These are phyloP conservation scores for Apodemus agrarius DNA, from an alignment of 2,797 vertebrate genomes.

Conservation along the genomic window DNA sequence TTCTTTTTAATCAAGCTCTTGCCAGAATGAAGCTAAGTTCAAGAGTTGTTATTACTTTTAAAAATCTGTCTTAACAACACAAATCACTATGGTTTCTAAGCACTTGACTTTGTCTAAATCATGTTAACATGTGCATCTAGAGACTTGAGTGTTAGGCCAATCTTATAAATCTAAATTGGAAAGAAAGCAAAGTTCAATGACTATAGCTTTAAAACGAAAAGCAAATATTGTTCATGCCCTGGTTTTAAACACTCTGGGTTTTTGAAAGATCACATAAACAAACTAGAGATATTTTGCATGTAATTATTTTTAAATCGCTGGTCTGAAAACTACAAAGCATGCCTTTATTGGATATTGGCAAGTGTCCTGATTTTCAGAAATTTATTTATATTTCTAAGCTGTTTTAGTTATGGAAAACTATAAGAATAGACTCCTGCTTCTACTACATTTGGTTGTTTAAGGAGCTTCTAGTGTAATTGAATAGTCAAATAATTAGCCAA, in stretches of 20 bases:
- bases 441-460: not conserved
- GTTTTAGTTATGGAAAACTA: not conserved
- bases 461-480: not conserved
- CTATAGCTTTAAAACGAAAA: not conserved
- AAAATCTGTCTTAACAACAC: conserved; percentile 74
- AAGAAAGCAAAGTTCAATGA: conserved; percentile 61
- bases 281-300: conserved; percentile 3
- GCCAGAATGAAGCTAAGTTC: conserved; percentile 65
- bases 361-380: not conserved
- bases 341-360: conserved; percentile 8
- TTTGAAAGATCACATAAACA: conserved; percentile 36
- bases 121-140: conserved; percentile 48
- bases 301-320: conserved; percentile 44
- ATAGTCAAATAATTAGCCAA: conserved; percentile 6
- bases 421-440: not conserved
- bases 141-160: conserved; percentile 45
- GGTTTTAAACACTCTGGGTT: conserved; percentile 19
- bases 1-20: conserved; percentile 73
- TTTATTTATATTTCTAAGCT: conserved; percentile 8
- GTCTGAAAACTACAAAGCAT: conserved; percentile 27
- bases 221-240: not conserved
- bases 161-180: conserved; percentile 63
- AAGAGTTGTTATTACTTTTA: conserved; percentile 71
- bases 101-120: conserved; percentile 54
- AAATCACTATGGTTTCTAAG: conserved; percentile 65